Evolutionary conservation across 2,888 invertebrate species (phyloP), one percentile per base, ranked within the genome.

Genomic region (Cheilosia scutellata): DNA sequence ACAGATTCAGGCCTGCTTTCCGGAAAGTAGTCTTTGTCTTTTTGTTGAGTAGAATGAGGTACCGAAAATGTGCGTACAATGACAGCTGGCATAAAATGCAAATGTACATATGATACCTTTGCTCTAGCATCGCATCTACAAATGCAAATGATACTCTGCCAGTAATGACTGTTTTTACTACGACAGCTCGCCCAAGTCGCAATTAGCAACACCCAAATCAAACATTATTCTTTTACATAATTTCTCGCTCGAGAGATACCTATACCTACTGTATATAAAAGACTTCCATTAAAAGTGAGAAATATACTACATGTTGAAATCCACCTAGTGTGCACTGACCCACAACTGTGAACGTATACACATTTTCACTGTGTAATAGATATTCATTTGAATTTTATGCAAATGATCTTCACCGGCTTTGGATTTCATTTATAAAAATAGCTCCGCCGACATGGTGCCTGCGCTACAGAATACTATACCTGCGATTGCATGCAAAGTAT

Each of bases 351-450:
- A 62, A 33, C 47, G 70, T 49, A 44, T n/a, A 11, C 37, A 40
- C 33, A 75, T 71, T 75, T 74, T 79, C 74, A 84, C 63, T 70
- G 74, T 71, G 79, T 76, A 84, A 84, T 71, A 71, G 71, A 71
- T 84, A 80, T 76, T 84, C 79, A 79, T 84, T 84, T 80, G 71
- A 53, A 79, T 79, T 84, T 66, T 66, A 84, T 84, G 84, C 75
- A 84, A 84, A 84, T 84, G 70, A 84, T 79, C 60, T 71, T 65
- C 66, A 44, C 47, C 44, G 47, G 71, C 66, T 62, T 74, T 62
- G 40, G 55, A 31, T 62, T 82, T 66, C 42, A 3, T 13, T 76
- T 65, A 27, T 42, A 47, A 65, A 79, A 70, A 79, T 60, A 79
- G 47, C 63, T n/a, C 47, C 44, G 33, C 13, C 55, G 49, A 68